Conservation (phyloP, 1,140 invertebrate species). For the Harpegnathos saltator region DNA sequence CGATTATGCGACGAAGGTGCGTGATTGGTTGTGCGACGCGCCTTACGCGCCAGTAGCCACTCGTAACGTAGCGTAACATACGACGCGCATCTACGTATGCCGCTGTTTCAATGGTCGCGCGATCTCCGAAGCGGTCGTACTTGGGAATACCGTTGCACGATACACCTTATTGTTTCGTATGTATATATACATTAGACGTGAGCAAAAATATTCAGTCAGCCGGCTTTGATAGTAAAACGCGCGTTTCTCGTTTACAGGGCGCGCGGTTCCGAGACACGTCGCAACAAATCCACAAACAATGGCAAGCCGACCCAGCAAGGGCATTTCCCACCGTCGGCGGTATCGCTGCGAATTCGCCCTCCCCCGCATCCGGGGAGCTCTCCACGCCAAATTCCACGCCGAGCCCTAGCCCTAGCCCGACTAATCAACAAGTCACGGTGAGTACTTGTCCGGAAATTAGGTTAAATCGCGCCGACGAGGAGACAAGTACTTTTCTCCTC, state of each 20-base stretch:
- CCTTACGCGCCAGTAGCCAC: too few relatives aligned
- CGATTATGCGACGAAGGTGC: too few relatives aligned
- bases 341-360: constrained; percentile 70
- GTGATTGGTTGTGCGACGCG: too few relatives aligned
- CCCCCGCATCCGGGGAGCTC: constrained; percentile 74
- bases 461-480: not conserved
- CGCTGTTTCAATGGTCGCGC: too few relatives aligned
- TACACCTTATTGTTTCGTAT: too few relatives aligned
- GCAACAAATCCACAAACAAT: constrained; percentile 85
- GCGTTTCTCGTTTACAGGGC: constrained; percentile 75
- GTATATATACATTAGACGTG: too few relatives aligned
- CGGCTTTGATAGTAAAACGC: constrained; percentile 9
- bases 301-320: constrained; percentile 82
- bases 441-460: constrained; percentile 60
- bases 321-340: constrained; percentile 84
- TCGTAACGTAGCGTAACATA: too few relatives aligned
- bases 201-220: not conserved
- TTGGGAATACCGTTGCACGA: too few relatives aligned
- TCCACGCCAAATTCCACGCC: constrained; percentile 83
- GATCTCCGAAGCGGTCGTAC: too few relatives aligned
- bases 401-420: constrained; percentile 83
- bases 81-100: too few relatives aligned
- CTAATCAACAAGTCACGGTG: constrained; percentile 81
- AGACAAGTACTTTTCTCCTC: too few relatives aligned
- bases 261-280: constrained; percentile 85